These are phyloP conservation scores for Papilio polyxenes DNA, from an alignment of 1,140 invertebrate genomes.

Conservation along the genomic window DNA sequence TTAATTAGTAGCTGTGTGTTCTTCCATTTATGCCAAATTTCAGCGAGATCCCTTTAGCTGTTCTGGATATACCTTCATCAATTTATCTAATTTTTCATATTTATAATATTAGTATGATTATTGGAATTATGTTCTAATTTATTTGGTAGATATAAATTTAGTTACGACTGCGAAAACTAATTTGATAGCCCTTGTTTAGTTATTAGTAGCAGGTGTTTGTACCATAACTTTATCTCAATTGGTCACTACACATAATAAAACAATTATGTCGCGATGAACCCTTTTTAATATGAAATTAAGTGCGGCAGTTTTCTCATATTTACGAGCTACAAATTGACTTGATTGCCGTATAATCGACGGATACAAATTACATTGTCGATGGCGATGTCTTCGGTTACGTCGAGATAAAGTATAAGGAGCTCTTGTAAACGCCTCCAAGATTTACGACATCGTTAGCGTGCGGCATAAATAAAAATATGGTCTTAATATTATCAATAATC, in stretches of 20 bases:
- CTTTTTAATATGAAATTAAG: slow-evolving; percentile 24
- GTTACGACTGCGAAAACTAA: neutral
- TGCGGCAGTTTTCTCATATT: slow-evolving; percentile 53
- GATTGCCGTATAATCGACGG: slow-evolving; percentile 52
- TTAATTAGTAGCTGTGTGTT: no score
- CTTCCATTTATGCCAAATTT: no score
- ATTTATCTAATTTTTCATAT: no score
- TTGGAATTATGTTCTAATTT: neutral
- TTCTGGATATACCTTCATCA: no score
- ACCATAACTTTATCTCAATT: slow-evolving; percentile 11
- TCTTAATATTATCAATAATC: slow-evolving; percentile 34
- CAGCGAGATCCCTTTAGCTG: no score
- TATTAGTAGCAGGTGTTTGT: slow-evolving; percentile 12
- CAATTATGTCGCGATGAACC: neutral
- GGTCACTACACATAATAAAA: slow-evolving; percentile 8
- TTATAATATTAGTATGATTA: neutral
- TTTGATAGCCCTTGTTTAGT: neutral
- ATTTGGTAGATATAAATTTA: neutral
- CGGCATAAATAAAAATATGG: slow-evolving; percentile 32
- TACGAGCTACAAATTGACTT: slow-evolving; percentile 54
- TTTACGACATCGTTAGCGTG: slow-evolving; percentile 34
- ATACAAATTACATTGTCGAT: slow-evolving; percentile 45
- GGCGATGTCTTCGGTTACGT: slow-evolving; percentile 34
- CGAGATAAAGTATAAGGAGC: slow-evolving; percentile 34
- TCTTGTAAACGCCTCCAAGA: slow-evolving; percentile 34